Conservation (phyloP, 2,888 invertebrate species). For the Chrysopilus asiliformis region DNA sequence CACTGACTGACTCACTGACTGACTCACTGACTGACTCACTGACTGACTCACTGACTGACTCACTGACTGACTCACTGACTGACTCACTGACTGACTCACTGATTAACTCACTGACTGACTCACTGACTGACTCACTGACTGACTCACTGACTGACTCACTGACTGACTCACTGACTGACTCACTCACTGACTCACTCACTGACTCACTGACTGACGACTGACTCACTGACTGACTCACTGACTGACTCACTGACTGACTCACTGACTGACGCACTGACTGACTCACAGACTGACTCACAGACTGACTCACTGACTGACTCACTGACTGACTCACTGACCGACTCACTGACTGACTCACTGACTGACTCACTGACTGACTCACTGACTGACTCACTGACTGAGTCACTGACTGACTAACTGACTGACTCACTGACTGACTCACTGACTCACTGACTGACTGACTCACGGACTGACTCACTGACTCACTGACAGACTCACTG, state of each 20-base stretch:
- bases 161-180: constrained; percentile 2
- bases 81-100: constrained; percentile 5
- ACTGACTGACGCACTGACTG: background rate
- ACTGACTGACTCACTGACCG: constrained; percentile 2
- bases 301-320: constrained; percentile 3
- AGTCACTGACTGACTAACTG: constrained; percentile 3
- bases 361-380: constrained; percentile 1
- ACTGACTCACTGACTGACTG: background rate
- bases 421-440: constrained; percentile 2
- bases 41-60: no score
- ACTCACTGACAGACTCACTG: constrained; percentile 3
- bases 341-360: constrained; percentile 3
- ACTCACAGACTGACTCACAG: background rate
- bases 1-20: no score
- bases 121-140: constrained; percentile 3
- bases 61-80: constrained; percentile 1
- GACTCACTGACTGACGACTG: constrained; percentile 1
- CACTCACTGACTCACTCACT: constrained; percentile 1
- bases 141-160: constrained; percentile 2
- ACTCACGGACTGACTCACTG: constrained; percentile 2
- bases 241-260: constrained; percentile 2
- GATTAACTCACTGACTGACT: constrained; percentile 2
- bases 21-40: no score
- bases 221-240: constrained; percentile 1
- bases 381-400: constrained; percentile 3